phyloP scores from a whole-genome alignment of 2,113 vertebrate species.

The Puntigrus tetrazona region DNA sequence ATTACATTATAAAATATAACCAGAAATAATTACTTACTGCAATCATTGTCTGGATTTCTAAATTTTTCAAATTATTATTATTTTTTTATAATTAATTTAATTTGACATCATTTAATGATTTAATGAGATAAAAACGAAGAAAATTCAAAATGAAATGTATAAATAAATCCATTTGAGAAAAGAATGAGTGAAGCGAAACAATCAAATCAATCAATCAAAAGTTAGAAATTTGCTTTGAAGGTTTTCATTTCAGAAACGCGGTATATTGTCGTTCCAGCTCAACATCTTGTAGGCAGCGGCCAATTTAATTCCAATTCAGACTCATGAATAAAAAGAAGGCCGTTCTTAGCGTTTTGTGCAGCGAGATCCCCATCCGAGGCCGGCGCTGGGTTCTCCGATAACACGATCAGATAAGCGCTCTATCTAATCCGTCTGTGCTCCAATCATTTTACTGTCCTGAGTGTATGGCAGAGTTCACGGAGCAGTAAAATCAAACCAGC shows the following conservation, averaged over 20 bases:
- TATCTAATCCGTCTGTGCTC: not conserved
- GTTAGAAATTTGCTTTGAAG: not conserved
- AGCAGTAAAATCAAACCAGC: not conserved
- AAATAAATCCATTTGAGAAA: not conserved
- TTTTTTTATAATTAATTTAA: too few relatives aligned
- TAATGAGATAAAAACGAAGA: too few relatives aligned
- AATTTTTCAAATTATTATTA: too few relatives aligned
- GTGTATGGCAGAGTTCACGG: not conserved
- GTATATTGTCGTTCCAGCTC: not conserved
- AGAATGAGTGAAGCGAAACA: too few relatives aligned
- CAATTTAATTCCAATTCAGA: not conserved
- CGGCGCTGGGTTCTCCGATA: not conserved
- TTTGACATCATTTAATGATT: not conserved
- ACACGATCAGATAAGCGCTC: not conserved
- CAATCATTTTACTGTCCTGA: not conserved
- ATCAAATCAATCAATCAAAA: too few relatives aligned
- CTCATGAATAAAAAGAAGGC: not conserved
- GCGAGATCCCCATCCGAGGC: not conserved
- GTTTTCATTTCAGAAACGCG: not conserved
- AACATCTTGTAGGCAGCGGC: not conserved
- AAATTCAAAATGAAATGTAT: not conserved
- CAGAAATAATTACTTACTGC: too few relatives aligned
- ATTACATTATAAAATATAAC: too few relatives aligned
- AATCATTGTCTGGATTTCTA: too few relatives aligned
- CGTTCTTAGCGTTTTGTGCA: not conserved